A percentile compares a stretch with the other conserved stretches of the same genome.
Conservation (phyloP, 2,797 vertebrate species). For the Falco peregrinus region DNA sequence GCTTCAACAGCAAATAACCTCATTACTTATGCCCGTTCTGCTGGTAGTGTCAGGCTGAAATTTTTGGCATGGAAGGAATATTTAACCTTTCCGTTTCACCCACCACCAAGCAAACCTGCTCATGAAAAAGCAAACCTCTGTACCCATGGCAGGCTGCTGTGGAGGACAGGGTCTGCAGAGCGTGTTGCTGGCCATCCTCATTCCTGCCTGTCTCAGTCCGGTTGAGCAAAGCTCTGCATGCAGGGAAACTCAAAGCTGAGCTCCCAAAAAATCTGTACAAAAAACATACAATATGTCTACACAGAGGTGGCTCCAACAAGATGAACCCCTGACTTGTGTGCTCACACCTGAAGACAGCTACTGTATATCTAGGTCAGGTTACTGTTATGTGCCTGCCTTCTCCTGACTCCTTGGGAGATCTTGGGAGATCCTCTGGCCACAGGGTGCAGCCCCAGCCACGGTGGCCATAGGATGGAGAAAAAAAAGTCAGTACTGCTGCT, state of each 20-base stretch:
- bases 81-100: too few relatives aligned
- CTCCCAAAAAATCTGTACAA: not conserved
- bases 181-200: accelerated
- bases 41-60: not conserved
- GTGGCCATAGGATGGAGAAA: accelerated
- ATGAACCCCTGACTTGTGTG: accelerated
- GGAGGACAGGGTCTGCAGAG: accelerated
- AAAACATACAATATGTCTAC: accelerated
- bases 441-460: not conserved
- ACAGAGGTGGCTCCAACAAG: too few relatives aligned
- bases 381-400: not conserved
- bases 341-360: not conserved
- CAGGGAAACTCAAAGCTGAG: not conserved
- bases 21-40: not conserved
- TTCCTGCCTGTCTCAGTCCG: accelerated
- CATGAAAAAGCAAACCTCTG: too few relatives aligned
- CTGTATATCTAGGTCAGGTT: accelerated
- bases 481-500: not conserved
- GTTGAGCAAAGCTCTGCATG: not conserved
- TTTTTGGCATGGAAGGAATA: not conserved
- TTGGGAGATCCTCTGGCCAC: not conserved
- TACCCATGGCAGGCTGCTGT: not conserved
- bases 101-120: not conserved
- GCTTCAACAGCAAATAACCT: not conserved
- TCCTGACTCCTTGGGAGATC: accelerated